These are phyloP conservation scores for Cichlasoma orientale DNA, from an alignment of 2,797 vertebrate genomes.

Conservation along the genomic window DNA sequence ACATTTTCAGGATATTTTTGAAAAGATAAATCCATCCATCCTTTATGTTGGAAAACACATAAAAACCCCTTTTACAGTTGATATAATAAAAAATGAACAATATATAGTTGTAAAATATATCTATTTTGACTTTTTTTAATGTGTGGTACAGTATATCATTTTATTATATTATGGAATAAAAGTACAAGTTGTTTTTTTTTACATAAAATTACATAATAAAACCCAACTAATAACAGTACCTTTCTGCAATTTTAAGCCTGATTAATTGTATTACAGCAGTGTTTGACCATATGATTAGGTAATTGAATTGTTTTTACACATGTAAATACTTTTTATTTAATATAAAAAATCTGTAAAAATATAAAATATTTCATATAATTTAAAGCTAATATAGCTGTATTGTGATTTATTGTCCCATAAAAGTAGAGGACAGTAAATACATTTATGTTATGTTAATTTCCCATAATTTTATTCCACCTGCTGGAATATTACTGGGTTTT, in stretches of 20 bases:
- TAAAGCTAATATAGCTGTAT: not conserved
- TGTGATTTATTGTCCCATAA: not conserved
- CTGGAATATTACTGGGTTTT: no score
- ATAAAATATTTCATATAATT: not conserved
- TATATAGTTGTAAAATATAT: not conserved
- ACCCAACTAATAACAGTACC: no score
- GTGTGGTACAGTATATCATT: not conserved
- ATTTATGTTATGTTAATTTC: no score
- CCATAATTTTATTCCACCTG: no score
- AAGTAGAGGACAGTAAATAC: no score
- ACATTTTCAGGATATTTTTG: no score
- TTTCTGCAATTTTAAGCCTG: not conserved
- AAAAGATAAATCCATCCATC: no score
- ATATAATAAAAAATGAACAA: not conserved
- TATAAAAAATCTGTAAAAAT: not conserved
- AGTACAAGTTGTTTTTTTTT: no score
- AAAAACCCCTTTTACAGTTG: not conserved
- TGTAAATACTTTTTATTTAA: not conserved
- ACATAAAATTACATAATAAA: not conserved
- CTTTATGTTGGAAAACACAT: no score
- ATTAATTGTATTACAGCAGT: not conserved
- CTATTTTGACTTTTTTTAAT: not conserved
- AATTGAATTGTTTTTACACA: not conserved
- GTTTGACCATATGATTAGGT: not conserved
- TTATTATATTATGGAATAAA: no score